Evolutionary conservation across 2,113 vertebrate genomes (phyloP).

Genomic region (Microcebus jonahi): DNA sequence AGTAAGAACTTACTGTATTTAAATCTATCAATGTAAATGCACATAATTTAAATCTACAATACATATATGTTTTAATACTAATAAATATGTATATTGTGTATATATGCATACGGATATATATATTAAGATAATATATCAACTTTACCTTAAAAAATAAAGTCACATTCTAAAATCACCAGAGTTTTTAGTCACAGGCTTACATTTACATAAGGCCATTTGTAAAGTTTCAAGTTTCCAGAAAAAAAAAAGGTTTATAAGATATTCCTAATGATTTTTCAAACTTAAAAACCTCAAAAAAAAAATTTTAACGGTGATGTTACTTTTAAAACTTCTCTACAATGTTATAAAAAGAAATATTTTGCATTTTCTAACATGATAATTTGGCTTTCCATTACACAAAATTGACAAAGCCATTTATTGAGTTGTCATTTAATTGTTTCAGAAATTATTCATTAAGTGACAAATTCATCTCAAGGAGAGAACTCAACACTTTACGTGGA

Average conservation of each 20-base stretch:
- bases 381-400: slow-evolving; percentile 5
- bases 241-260: background rate
- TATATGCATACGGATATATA: background rate
- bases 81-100: background rate
- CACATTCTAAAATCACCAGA: background rate
- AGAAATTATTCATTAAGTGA: slow-evolving; percentile 23
- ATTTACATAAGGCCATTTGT: slow-evolving; percentile 4
- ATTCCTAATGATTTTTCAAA: slow-evolving; percentile 36
- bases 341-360: slow-evolving; percentile 23
- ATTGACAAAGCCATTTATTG: slow-evolving; percentile 29
- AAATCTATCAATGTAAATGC: background rate
- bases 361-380: slow-evolving; percentile 13
- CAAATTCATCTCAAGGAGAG: background rate
- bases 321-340: slow-evolving; percentile 28
- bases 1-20: background rate
- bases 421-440: slow-evolving; percentile 28
- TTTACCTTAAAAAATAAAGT: background rate
- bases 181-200: background rate
- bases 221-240: background rate
- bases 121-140: background rate
- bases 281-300: background rate
- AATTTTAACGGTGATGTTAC: background rate
- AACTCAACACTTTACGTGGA: background rate
- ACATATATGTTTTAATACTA: background rate
- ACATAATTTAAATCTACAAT: background rate